Conservation (phyloP, 2,797 vertebrate genomes). For the Cottoperca gobio region DNA sequence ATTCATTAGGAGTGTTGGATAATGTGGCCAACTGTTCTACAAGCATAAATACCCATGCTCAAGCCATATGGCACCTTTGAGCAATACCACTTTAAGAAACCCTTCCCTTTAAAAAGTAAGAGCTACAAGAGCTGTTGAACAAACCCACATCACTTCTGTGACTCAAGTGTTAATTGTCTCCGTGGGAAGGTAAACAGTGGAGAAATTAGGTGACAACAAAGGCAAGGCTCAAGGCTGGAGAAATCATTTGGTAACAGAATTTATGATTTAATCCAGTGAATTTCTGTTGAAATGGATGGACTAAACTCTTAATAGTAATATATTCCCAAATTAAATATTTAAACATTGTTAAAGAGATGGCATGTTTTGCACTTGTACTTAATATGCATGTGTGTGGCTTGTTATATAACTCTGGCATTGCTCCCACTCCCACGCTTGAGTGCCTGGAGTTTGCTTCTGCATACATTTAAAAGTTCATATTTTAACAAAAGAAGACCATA, state of each 20-base stretch:
- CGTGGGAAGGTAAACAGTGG: slow-evolving; percentile 4
- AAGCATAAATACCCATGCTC: not conserved
- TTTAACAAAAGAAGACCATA: not conserved
- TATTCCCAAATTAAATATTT: slow-evolving; percentile 16
- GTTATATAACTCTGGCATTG: slow-evolving; percentile 14
- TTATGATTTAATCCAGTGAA: no score
- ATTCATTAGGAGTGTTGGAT: slow-evolving; percentile 2
- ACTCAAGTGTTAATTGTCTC: slow-evolving; percentile 8
- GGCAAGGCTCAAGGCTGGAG: not conserved
- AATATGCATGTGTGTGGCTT: slow-evolving; percentile 22
- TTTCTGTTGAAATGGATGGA: slow-evolving; percentile 3
- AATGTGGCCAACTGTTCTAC: not conserved
- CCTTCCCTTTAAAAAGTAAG: not conserved
- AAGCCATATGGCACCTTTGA: not conserved
- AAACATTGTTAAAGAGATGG: slow-evolving; percentile 18
- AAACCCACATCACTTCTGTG: not conserved
- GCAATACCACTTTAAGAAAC: not conserved
- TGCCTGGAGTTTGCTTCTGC: not conserved
- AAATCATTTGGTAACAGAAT: not conserved
- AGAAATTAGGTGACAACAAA: slow-evolving; percentile 18
- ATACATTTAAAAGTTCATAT: not conserved
- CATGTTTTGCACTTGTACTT: slow-evolving; percentile 16
- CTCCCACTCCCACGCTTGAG: not conserved
- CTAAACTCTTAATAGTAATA: not conserved
- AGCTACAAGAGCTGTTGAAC: not conserved